Percentiles rank a stretch among this genome's conserved stretches.
phyloP scores from a whole-genome alignment of 2,797 vertebrate species.

The Crax fasciolata region DNA sequence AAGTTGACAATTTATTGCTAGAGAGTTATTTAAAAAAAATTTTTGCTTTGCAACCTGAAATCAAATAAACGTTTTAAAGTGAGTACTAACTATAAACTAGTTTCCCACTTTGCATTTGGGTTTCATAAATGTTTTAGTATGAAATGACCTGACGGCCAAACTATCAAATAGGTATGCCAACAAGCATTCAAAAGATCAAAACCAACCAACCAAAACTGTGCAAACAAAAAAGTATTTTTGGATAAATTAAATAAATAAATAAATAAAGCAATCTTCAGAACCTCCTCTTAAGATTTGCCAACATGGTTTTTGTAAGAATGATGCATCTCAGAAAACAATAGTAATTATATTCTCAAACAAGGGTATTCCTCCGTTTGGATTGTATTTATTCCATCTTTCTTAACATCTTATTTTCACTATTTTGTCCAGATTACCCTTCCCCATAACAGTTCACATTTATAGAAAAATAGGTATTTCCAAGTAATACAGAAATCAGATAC shows the following conservation, averaged over 20 bases:
- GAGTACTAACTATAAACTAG: not conserved
- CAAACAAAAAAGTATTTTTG: not conserved
- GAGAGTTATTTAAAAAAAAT: not conserved
- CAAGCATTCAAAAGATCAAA: not conserved
- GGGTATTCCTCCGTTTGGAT: not conserved
- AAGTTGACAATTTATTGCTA: not conserved
- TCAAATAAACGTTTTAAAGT: not conserved
- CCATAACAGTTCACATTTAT: rapidly evolving
- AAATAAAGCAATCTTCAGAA: not conserved
- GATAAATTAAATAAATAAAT: not conserved
- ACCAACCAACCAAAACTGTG: not conserved
- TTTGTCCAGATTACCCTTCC: not conserved
- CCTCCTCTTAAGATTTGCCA: not conserved
- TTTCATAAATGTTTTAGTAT: not conserved
- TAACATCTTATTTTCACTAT: not conserved
- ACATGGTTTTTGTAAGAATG: not conserved
- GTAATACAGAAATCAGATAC: not conserved
- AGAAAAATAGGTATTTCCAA: not conserved
- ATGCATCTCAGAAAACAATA: not conserved
- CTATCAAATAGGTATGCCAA: not conserved
- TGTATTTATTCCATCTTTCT: not conserved
- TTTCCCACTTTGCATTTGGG: not conserved
- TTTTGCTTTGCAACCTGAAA: not conserved
- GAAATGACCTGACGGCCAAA: not conserved
- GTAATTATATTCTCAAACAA: not conserved